Evolutionary conservation across 2,113 vertebrate species (phyloP).

Genomic region (Butorides virescens): DNA sequence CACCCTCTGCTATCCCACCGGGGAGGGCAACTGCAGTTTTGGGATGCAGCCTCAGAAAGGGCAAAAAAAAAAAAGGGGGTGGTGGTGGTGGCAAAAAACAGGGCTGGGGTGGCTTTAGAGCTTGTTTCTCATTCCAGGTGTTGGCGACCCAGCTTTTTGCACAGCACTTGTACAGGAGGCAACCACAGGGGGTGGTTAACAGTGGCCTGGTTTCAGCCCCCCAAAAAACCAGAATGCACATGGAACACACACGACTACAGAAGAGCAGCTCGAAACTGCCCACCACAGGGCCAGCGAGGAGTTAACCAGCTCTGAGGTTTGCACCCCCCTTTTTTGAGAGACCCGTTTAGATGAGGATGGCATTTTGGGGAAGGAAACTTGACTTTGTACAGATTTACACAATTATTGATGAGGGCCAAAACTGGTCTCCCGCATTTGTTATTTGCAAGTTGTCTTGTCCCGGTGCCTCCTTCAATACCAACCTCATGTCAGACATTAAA

Average conservation of each 20-base stretch:
- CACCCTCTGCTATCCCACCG: neutral
- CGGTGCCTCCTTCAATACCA: fast-evolving
- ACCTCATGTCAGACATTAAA: fast-evolving
- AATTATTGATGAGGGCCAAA: neutral
- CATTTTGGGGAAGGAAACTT: neutral
- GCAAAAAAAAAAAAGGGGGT: too few species aligned
- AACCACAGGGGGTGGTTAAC: too few species aligned
- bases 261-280: neutral
- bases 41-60: neutral
- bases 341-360: neutral
- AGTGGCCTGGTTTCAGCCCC: neutral
- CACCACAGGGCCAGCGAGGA: neutral
- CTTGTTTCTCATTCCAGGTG: neutral
- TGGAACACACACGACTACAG: fast-evolving
- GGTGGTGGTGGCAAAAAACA: too few species aligned
- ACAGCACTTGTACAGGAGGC: too few species aligned
- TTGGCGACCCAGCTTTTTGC: neutral
- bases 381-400: neutral
- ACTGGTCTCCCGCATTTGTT: neutral
- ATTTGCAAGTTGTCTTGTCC: neutral
- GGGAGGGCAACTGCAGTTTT: neutral
- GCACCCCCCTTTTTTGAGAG: neutral
- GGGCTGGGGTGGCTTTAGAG: neutral
- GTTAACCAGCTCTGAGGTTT: fast-evolving
- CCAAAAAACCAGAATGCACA: neutral